Percentiles rank a stretch among this genome's conserved stretches.
These are phyloP conservation scores for Bellardia pandia DNA, from an alignment of 2,888 invertebrate genomes.

Conservation along the genomic window DNA sequence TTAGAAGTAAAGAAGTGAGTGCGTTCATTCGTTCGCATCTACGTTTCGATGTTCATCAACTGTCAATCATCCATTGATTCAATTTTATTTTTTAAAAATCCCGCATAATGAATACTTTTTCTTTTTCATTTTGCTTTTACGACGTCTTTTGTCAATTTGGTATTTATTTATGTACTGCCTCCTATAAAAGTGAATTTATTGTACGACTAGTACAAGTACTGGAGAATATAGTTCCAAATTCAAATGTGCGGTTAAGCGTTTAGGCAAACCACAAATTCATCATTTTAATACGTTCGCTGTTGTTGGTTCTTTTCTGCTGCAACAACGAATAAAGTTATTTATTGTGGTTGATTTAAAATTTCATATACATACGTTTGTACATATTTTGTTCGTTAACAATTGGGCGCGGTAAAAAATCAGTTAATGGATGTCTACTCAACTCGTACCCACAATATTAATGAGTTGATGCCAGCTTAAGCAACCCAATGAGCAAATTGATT, in stretches of 20 bases:
- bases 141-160: conserved; percentile 51
- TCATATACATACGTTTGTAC: background rate
- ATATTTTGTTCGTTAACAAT: conserved; percentile 65
- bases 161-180: conserved; percentile 54
- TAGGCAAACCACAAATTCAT: conserved; percentile 72
- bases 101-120: conserved; percentile 44
- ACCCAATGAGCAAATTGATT: conserved; percentile 58
- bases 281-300: conserved; percentile 66
- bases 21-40: conserved; percentile 2
- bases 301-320: conserved; percentile 13
- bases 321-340: conserved; percentile 53
- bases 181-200: background rate
- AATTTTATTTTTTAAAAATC: conserved; percentile 47
- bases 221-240: conserved; percentile 37
- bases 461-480: conserved; percentile 36
- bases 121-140: conserved; percentile 21
- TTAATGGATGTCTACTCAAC: conserved; percentile 56
- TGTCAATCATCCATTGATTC: conserved; percentile 65
- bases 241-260: conserved; percentile 72
- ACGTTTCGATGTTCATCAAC: conserved; percentile 50
- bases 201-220: background rate
- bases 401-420: conserved; percentile 68
- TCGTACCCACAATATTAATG: conserved; percentile 61
- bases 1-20: conserved; percentile 11
- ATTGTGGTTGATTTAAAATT: conserved; percentile 66